Percentiles rank a stretch among this genome's conserved stretches.
phyloP scores from a whole-genome alignment of 1,140 invertebrate genomes.

The Subanguina moxae region DNA sequence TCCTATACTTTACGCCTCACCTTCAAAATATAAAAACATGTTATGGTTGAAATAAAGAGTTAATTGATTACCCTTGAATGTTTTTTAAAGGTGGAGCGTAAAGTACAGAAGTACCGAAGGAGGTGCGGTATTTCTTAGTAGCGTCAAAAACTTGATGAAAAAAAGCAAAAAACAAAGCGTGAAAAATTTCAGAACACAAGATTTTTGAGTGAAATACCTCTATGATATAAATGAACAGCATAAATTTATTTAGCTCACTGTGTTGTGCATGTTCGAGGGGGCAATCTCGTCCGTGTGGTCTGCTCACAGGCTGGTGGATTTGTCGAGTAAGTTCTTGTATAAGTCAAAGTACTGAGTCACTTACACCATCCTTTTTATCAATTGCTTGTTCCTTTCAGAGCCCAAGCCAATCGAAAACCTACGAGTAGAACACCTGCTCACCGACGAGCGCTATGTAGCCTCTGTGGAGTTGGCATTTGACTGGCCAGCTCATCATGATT shows the following conservation, averaged over 20 bases:
- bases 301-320: slow-evolving; percentile 48
- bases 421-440: slow-evolving; percentile 24
- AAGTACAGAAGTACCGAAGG: no score
- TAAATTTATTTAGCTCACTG: slow-evolving; percentile 32
- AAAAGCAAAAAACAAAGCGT: no score
- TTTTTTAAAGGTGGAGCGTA: no score
- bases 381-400: slow-evolving; percentile 32
- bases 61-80: no score
- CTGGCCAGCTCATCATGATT: slow-evolving; percentile 42
- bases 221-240: no score
- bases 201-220: no score
- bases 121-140: no score
- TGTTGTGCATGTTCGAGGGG: slow-evolving; percentile 53
- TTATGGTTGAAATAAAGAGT: no score
- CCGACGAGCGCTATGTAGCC: slow-evolving; percentile 19
- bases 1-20: no score
- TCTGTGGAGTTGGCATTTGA: slow-evolving; percentile 43
- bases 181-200: no score
- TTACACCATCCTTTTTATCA: neutral
- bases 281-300: slow-evolving; percentile 47
- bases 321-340: slow-evolving; percentile 37
- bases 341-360: neutral
- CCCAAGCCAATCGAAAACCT: slow-evolving; percentile 42
- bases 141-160: no score
- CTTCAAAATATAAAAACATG: no score